These are phyloP conservation scores for Coreoperca whiteheadi DNA, from an alignment of 2,113 vertebrate species.

Conservation along the genomic window DNA sequence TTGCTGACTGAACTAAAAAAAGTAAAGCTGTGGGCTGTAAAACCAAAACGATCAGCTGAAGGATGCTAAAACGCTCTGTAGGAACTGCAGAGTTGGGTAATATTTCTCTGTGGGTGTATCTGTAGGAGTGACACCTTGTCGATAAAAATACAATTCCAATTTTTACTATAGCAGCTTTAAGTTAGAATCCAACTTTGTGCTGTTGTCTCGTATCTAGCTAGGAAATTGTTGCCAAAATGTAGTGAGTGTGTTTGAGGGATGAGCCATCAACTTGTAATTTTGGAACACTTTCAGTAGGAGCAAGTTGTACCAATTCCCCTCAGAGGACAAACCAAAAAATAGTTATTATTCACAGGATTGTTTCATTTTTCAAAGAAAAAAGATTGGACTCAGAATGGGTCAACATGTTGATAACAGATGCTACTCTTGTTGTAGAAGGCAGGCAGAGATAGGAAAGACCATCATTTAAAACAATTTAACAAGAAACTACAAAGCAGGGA, in stretches of 20 bases:
- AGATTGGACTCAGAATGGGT: slow-evolving; percentile 19
- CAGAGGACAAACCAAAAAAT: slow-evolving; percentile 11
- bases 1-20: too few species aligned
- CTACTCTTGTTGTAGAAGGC: slow-evolving; percentile 8
- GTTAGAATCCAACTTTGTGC: neutral
- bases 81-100: neutral
- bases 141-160: too few species aligned
- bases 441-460: slow-evolving; percentile 1
- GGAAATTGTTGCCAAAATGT: slow-evolving; percentile 3
- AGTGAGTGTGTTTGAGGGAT: neutral
- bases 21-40: too few species aligned
- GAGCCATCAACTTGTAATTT: slow-evolving; percentile 10
- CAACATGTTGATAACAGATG: slow-evolving; percentile 38
- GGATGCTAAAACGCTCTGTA: neutral
- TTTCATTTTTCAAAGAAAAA: slow-evolving; percentile 42
- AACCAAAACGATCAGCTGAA: neutral
- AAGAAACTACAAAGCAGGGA: slow-evolving; percentile 12
- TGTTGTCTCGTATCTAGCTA: neutral
- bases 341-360: slow-evolving; percentile 36
- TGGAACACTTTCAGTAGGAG: neutral
- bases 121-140: neutral
- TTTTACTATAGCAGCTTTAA: neutral
- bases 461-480: slow-evolving; percentile 11
- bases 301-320: neutral
- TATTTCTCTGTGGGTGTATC: neutral